Evolutionary conservation across 2,797 vertebrate genomes (phyloP).

Genomic region (Onychomys arenicola): DNA sequence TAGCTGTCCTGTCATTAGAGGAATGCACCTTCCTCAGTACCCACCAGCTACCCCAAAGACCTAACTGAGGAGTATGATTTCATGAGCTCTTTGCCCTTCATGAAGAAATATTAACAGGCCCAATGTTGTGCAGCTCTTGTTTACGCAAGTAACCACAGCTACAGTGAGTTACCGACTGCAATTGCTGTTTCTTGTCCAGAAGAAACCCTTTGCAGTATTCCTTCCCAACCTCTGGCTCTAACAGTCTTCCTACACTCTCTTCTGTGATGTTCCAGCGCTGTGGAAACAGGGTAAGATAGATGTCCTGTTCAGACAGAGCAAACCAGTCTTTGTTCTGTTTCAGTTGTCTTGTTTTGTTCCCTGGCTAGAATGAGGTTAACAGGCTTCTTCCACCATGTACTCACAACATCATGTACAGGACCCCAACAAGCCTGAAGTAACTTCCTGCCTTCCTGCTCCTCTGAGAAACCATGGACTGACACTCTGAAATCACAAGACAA

Average conservation of each 20-base stretch:
- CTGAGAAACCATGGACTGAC: neutral
- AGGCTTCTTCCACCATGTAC: neutral
- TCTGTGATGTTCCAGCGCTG: no score
- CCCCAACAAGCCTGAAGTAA: no score
- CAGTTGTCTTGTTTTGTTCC: neutral
- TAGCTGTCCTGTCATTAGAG: neutral
- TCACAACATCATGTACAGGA: neutral
- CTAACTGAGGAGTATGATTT: no score
- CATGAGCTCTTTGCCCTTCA: no score
- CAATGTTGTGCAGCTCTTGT: no score
- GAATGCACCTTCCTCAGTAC: neutral
- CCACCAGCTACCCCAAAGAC: neutral
- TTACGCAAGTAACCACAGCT: no score
- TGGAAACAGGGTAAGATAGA: neutral
- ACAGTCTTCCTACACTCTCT: neutral
- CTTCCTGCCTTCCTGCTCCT: neutral
- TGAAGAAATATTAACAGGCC: neutral
- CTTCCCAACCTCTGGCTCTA: neutral
- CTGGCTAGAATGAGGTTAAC: neutral
- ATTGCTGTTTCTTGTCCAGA: neutral
- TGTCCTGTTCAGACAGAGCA: neutral
- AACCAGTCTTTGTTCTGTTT: neutral
- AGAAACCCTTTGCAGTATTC: neutral
- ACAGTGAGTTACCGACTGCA: neutral
- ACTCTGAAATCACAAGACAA: neutral